Percentiles rank a stretch among this genome's conserved stretches.
Evolutionary conservation across 2,113 vertebrate species (phyloP).

Genomic region (Sinocyclocheilus anshuiensis): DNA sequence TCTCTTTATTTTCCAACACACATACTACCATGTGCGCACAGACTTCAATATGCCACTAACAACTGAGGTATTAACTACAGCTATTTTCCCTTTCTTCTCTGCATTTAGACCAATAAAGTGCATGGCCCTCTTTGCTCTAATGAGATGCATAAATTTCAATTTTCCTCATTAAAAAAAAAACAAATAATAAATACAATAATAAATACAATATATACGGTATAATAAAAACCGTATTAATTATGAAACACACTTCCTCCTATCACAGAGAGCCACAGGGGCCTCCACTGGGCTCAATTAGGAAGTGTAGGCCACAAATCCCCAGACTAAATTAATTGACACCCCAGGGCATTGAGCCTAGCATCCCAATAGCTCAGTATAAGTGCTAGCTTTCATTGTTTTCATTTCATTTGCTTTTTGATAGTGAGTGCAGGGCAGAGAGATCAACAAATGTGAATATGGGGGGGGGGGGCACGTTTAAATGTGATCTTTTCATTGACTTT

Average conservation of each 20-base stretch:
- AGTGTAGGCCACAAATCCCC: slow-evolving; percentile 80
- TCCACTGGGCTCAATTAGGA: slow-evolving; percentile 81
- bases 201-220: neutral
- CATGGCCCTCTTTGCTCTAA: slow-evolving; percentile 65
- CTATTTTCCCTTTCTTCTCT: slow-evolving; percentile 64
- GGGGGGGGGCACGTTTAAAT: slow-evolving; percentile 58
- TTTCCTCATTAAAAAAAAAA: slow-evolving; percentile 79
- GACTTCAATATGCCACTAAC: slow-evolving; percentile 46
- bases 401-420: slow-evolving; percentile 68
- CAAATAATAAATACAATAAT: slow-evolving; percentile 69
- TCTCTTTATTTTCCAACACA: slow-evolving; percentile 68
- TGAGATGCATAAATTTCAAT: slow-evolving; percentile 73
- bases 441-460: slow-evolving; percentile 38
- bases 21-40: slow-evolving; percentile 25
- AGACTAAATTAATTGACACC: slow-evolving; percentile 84
- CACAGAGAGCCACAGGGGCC: slow-evolving; percentile 71
- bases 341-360: slow-evolving; percentile 73
- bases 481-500: slow-evolving; percentile 68
- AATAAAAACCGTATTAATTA: slow-evolving; percentile 74
- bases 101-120: slow-evolving; percentile 66
- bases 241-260: slow-evolving; percentile 76
- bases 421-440: slow-evolving; percentile 50
- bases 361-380: slow-evolving; percentile 69
- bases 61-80: slow-evolving; percentile 58
- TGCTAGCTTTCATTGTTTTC: slow-evolving; percentile 73